Evolutionary conservation across 2,797 vertebrate species (phyloP).

Genomic region (Arremon brunneinucha): DNA sequence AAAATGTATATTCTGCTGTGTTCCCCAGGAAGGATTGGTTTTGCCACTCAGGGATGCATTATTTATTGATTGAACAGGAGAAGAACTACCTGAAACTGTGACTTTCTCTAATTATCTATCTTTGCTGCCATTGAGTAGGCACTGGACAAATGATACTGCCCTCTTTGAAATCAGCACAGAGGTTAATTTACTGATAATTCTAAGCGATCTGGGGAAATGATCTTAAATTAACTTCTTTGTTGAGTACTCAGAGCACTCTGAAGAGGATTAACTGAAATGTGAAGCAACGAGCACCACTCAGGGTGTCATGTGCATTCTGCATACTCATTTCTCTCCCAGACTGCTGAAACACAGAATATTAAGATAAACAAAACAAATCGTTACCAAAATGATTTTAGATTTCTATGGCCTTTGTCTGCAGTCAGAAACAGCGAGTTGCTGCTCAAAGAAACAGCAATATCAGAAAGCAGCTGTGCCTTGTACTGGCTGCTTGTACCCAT

Average conservation of each 20-base stretch:
- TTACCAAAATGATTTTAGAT: neutral
- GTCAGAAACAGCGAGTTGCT: neutral
- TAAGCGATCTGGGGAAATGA: neutral
- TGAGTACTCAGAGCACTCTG: neutral
- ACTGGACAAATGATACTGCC: neutral
- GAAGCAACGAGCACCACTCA: neutral
- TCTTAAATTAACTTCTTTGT: neutral
- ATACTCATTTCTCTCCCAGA: accelerated
- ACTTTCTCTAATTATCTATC: neutral
- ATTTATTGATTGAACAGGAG: neutral
- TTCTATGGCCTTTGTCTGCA: neutral
- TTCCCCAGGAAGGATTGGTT: neutral
- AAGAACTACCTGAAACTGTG: neutral
- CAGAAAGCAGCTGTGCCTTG: neutral
- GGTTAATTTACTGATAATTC: neutral
- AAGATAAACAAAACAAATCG: neutral
- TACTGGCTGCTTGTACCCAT: accelerated
- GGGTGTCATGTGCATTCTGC: accelerated
- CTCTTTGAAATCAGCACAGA: neutral
- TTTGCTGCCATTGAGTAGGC: neutral
- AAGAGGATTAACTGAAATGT: neutral
- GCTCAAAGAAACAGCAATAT: neutral
- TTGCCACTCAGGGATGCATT: neutral
- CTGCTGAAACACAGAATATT: neutral
- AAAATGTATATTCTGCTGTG: neutral